Percentiles rank a stretch among this genome's conserved stretches.
These are phyloP conservation scores for Neolamprologus devosi DNA, from an alignment of 2,113 vertebrate species.

Conservation along the genomic window DNA sequence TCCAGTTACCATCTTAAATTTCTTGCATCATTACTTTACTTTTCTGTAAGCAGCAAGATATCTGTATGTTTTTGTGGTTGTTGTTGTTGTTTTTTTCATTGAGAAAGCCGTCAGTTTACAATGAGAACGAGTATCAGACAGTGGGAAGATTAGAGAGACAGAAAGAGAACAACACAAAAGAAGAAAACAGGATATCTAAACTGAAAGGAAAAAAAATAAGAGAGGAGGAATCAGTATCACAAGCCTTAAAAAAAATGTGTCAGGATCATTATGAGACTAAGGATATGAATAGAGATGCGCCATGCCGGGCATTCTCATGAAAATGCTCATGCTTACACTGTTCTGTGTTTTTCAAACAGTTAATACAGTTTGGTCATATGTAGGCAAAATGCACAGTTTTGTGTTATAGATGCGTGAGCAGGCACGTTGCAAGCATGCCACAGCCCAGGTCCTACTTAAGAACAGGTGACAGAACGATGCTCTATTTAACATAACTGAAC, in stretches of 20 bases:
- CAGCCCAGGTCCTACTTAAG: slow-evolving; percentile 14
- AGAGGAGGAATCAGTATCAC: slow-evolving; percentile 66
- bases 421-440: background rate
- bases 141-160: background rate
- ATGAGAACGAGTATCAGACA: slow-evolving; percentile 57
- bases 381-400: slow-evolving; percentile 53
- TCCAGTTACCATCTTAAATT: background rate
- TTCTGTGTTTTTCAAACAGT: slow-evolving; percentile 42
- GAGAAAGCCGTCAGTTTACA: background rate
- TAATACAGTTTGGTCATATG: slow-evolving; percentile 51
- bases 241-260: slow-evolving; percentile 72
- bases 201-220: slow-evolving; percentile 38
- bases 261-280: slow-evolving; percentile 76
- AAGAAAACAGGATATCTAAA: slow-evolving; percentile 51
- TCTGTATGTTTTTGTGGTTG: background rate
- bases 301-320: slow-evolving; percentile 19
- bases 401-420: slow-evolving; percentile 38
- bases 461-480: slow-evolving; percentile 42
- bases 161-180: background rate
- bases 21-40: background rate
- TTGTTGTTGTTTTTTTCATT: background rate
- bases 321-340: slow-evolving; percentile 13
- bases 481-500: slow-evolving; percentile 47
- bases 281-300: slow-evolving; percentile 56
- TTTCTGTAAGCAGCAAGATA: background rate